phyloP scores from a whole-genome alignment of 1,140 invertebrate genomes.

The Cherax quadricarinatus region DNA sequence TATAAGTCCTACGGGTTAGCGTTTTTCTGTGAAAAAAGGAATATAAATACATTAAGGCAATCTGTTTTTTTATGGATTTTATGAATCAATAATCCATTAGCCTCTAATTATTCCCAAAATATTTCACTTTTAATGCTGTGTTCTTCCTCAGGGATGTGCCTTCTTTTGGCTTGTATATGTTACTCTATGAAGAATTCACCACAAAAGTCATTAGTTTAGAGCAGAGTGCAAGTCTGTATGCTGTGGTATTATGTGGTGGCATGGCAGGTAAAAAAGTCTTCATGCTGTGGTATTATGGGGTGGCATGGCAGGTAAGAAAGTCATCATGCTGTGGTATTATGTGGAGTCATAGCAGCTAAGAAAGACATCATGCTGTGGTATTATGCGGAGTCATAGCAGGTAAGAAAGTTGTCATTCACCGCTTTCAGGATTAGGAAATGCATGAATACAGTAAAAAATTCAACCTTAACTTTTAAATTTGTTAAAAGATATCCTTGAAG shows the following conservation, averaged over 20 bases:
- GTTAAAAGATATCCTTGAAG: no score
- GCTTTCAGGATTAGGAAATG: no score
- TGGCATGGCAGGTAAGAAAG: constrained; percentile 62
- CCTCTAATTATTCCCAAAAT: no score
- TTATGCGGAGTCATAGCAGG: constrained; percentile 61
- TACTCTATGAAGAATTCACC: constrained; percentile 79
- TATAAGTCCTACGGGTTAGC: no score
- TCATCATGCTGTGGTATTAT: constrained; percentile 30
- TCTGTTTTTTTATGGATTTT: no score
- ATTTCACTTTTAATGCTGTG: background rate
- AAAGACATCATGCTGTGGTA: constrained; percentile 33
- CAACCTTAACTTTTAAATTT: no score
- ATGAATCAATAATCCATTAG: no score
- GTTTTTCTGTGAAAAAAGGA: no score
- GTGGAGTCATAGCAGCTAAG: constrained; percentile 65
- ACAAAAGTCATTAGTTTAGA: constrained; percentile 41
- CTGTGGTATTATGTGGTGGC: constrained; percentile 63
- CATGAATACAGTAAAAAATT: no score
- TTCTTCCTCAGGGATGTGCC: constrained; percentile 79
- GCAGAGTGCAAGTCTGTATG: constrained; percentile 9
- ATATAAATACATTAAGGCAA: no score
- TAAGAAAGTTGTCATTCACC: constrained; percentile 29
- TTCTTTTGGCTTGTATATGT: constrained; percentile 82
- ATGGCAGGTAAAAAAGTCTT: constrained; percentile 55
- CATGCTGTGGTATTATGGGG: constrained; percentile 52